Conservation (phyloP, 2,113 vertebrate species). For the Leptosomus discolor region DNA sequence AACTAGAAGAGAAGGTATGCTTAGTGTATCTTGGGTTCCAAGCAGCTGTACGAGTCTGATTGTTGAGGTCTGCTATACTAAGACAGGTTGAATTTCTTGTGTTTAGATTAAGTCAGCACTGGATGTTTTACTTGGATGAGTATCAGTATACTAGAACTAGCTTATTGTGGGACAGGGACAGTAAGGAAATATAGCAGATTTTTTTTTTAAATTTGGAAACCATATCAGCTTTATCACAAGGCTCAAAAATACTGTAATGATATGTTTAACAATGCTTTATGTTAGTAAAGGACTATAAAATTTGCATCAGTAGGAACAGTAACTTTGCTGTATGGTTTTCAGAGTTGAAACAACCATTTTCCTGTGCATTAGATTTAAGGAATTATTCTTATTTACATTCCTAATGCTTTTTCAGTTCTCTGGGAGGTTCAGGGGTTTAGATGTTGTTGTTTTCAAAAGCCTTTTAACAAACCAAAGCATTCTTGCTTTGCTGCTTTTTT, state of each 20-base stretch:
- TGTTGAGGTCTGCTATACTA: background rate
- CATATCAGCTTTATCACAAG: background rate
- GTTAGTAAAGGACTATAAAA: background rate
- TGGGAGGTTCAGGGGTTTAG: background rate
- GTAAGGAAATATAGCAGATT: background rate
- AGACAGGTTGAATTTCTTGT: background rate
- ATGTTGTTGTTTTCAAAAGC: background rate
- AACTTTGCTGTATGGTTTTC: background rate
- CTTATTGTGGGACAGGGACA: background rate
- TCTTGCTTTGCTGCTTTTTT: background rate
- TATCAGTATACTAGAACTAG: background rate
- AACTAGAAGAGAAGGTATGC: background rate
- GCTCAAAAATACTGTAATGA: background rate
- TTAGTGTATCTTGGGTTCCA: background rate
- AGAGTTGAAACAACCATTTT: background rate
- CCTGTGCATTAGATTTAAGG: background rate
- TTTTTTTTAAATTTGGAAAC: background rate
- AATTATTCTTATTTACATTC: background rate
- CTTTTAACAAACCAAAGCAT: background rate
- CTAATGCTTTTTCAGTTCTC: background rate
- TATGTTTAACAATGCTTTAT: background rate
- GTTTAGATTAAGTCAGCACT: background rate
- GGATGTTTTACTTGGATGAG: background rate
- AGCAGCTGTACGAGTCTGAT: background rate
- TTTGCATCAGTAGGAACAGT: background rate